Evolutionary conservation across 2,113 vertebrate species (phyloP), one percentile per base, ranked within the genome.

Genomic region (Tragelaphus buxtoni): DNA sequence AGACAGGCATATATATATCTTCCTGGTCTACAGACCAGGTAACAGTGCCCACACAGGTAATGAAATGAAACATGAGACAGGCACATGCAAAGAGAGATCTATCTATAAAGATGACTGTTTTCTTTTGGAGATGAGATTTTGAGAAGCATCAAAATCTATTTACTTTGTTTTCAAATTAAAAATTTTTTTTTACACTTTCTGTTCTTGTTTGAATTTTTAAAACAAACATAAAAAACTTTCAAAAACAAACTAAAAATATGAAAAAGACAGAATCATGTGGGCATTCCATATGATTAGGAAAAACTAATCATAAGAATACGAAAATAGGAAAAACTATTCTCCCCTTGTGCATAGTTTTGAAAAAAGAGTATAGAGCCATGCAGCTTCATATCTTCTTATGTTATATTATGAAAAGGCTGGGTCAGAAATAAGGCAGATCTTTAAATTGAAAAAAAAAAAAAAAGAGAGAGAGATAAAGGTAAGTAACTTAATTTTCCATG

Each of bases 231-330:
- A 35, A 81, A 39, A 83, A 51, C n/a, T 51, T 87, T 53, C 45
- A 92, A 94, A 95, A 94, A 55, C n/a, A 93, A 93, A 72, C 30
- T 55, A 69, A 92, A 39, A 94, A 90, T 26, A 83, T 2, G 13
- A 20, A 72, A 30, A 76, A 5, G 16, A 26, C 4, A 94, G 77
- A 77, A 69, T 86, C 28, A 63, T 22, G n/a, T 74, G 26, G 85
- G 16, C 26, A 94, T 14, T 24, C 12, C 56, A 77, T 9, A 47
- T 47, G 47, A 45, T 47, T 47, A 47, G 10, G 47, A 47, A 47
- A 47, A 47, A 47, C 47, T 47, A 47, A 47, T 47, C 47, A 47
- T 47, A 47, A 8, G 47, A 47, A 47, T 47, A 47, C 10, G 10
- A 47, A 47, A 47, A 32, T 39, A 51, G 11, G 45, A 30, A 60